These are phyloP conservation scores for Calyptomena viridis DNA, from an alignment of 2,113 vertebrate species.

Conservation along the genomic window DNA sequence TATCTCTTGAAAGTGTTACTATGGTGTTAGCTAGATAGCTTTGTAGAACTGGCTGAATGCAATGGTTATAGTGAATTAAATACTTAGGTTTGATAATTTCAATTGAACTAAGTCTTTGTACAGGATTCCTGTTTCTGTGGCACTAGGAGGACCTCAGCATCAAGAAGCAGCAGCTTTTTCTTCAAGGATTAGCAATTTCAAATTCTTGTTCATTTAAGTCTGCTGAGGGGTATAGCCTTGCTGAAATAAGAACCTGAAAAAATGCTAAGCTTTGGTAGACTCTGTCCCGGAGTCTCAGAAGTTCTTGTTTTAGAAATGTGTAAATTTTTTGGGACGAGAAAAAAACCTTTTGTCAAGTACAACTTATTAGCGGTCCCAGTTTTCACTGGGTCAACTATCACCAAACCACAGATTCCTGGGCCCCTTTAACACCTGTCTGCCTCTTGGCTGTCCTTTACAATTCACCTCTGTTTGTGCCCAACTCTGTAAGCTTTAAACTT, in stretches of 20 bases:
- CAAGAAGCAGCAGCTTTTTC: background rate
- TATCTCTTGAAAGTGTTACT: background rate
- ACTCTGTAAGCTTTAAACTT: background rate
- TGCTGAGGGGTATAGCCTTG: background rate
- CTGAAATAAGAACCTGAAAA: background rate
- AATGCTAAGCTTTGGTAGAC: background rate
- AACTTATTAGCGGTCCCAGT: background rate
- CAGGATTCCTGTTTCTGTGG: background rate
- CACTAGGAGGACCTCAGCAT: background rate
- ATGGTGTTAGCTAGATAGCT: background rate
- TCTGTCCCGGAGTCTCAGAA: background rate
- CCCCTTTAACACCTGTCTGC: background rate
- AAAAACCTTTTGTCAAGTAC: background rate
- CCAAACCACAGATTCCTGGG: background rate
- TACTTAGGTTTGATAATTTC: background rate
- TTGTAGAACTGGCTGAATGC: background rate
- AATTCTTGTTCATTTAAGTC: background rate
- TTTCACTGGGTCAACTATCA: background rate
- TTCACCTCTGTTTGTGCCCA: background rate
- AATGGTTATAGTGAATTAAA: background rate
- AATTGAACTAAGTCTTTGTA: background rate
- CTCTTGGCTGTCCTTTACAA: background rate
- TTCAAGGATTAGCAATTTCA: background rate
- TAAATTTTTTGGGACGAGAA: background rate
- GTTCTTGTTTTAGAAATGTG: background rate